These are phyloP conservation scores for Heliconius eleuchia DNA, from an alignment of 1,140 invertebrate genomes.

Conservation along the genomic window DNA sequence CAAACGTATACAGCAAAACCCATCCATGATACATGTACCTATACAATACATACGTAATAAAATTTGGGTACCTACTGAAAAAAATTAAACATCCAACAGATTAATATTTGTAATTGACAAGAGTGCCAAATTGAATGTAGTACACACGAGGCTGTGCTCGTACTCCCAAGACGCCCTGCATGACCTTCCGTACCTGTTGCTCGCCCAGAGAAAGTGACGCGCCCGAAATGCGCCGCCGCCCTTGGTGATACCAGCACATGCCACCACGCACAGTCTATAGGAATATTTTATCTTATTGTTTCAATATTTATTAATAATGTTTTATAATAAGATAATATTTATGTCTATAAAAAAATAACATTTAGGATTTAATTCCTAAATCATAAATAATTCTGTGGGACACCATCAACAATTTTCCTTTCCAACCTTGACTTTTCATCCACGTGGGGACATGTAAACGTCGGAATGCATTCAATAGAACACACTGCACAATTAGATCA, in stretches of 20 bases:
- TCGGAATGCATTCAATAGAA: slow-evolving; percentile 3
- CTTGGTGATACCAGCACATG: slow-evolving; percentile 48
- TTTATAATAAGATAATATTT: neutral
- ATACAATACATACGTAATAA: neutral
- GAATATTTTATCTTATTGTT: neutral
- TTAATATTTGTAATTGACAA: neutral
- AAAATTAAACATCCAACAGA: neutral
- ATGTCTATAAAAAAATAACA: neutral
- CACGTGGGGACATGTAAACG: neutral
- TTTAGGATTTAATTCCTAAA: neutral
- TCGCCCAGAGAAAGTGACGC: slow-evolving; percentile 65
- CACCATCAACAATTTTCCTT: neutral
- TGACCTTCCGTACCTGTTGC: slow-evolving; percentile 76
- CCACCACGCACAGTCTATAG: neutral
- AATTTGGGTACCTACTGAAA: neutral
- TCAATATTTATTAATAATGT: neutral
- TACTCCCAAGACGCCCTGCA: slow-evolving; percentile 51
- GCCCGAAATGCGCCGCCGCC: slow-evolving; percentile 63
- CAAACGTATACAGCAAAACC: neutral
- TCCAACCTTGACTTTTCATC: neutral
- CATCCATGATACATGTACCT: neutral
- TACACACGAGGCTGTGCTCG: slow-evolving; percentile 36
- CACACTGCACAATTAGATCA: slow-evolving; percentile 43
- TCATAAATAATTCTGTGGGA: neutral
- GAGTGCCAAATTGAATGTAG: slow-evolving; percentile 28